These are phyloP conservation scores for Latrodectus hesperus DNA, from an alignment of 2,888 invertebrate species.

Conservation along the genomic window DNA sequence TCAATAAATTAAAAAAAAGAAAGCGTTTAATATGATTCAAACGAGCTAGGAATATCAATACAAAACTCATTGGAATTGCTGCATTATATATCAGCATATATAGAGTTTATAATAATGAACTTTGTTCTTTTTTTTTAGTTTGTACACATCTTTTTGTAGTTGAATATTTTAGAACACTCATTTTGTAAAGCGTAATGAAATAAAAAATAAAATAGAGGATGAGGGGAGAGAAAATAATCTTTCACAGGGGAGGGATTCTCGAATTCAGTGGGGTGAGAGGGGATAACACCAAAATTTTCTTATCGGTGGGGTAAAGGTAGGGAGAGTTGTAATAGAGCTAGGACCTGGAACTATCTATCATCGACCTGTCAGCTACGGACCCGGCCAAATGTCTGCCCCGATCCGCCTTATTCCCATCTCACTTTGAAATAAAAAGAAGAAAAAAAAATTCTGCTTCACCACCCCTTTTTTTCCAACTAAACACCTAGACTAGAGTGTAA, in stretches of 20 bases:
- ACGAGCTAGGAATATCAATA: too few relatives aligned
- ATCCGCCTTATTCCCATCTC: not conserved
- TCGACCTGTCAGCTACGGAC: constrained; percentile 35
- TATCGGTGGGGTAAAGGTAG: too few relatives aligned
- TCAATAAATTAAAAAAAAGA: too few relatives aligned
- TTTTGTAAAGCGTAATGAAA: too few relatives aligned
- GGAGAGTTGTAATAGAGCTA: constrained; percentile 45
- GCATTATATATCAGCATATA: too few relatives aligned
- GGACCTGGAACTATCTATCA: constrained; percentile 55
- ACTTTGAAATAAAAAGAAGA: not conserved
- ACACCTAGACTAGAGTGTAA: not conserved
- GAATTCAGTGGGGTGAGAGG: not conserved
- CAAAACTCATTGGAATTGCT: too few relatives aligned
- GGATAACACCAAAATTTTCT: constrained; percentile 1
- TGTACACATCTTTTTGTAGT: too few relatives aligned
- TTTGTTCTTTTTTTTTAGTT: too few relatives aligned
- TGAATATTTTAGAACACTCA: too few relatives aligned
- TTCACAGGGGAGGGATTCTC: not conserved
- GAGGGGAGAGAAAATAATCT: not conserved
- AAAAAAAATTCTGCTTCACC: not conserved
- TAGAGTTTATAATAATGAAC: too few relatives aligned
- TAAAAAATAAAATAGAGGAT: not conserved
- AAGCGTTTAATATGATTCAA: too few relatives aligned
- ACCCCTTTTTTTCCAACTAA: not conserved
- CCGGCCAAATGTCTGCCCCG: not conserved